phyloP scores from a whole-genome alignment of 2,113 vertebrate genomes.

The Tyto alba region DNA sequence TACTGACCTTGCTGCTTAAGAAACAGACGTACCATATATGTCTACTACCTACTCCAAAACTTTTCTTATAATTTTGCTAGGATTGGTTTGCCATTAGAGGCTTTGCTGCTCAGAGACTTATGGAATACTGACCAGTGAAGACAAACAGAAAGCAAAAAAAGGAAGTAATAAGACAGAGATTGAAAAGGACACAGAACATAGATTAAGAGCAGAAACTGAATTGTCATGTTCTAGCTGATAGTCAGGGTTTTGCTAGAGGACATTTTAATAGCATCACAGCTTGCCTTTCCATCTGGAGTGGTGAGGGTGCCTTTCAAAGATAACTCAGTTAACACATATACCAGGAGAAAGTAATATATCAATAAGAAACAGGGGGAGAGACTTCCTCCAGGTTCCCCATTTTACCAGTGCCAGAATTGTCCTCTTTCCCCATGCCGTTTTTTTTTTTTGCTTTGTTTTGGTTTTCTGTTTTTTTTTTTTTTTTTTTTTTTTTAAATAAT shows the following conservation, averaged over 20 bases:
- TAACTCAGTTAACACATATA: neutral
- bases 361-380: neutral
- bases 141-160: neutral
- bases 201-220: neutral
- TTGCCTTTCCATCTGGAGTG: slow-evolving; percentile 31
- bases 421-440: no score
- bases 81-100: neutral
- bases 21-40: neutral
- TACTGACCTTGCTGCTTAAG: neutral
- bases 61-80: neutral
- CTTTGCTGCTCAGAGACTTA: neutral
- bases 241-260: neutral
- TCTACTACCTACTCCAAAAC: neutral
- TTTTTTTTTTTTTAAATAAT: neutral
- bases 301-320: neutral
- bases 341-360: neutral
- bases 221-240: neutral
- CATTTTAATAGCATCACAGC: neutral
- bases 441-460: no score
- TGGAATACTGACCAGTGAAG: neutral
- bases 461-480: no score
- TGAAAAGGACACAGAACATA: neutral
- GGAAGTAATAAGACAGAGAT: neutral
- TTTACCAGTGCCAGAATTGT: neutral
- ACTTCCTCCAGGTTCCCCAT: neutral